Percentiles rank a stretch among this genome's conserved stretches.
These are phyloP conservation scores for Nasonia giraulti DNA, from an alignment of 1,140 invertebrate genomes.

Conservation along the genomic window DNA sequence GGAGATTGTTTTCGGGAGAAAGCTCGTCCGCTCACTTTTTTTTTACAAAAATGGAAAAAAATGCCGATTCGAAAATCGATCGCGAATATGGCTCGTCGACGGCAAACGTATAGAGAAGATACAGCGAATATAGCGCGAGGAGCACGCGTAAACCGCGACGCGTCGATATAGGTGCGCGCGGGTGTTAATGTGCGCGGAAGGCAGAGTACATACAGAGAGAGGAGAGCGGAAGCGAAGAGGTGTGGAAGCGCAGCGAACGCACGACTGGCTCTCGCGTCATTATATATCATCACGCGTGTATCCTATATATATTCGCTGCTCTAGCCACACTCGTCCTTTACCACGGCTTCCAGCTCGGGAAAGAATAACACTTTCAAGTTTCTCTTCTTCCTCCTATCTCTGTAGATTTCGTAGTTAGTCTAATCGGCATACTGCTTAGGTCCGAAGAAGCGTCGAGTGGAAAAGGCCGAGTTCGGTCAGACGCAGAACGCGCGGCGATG, in stretches of 20 bases:
- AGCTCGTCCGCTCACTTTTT: no score
- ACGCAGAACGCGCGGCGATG: no score
- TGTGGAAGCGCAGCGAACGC: constrained; percentile 9
- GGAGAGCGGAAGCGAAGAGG: constrained; percentile 15
- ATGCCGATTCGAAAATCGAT: neutral
- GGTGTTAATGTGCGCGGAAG: constrained; percentile 19
- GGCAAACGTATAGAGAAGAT: no score
- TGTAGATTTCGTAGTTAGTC: no score
- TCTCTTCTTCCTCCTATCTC: no score
- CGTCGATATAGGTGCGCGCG: neutral
- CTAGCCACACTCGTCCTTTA: neutral
- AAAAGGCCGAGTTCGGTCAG: neutral
- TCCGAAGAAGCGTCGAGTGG: neutral
- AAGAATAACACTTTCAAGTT: no score
- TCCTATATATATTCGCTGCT: no score
- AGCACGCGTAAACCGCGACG: neutral
- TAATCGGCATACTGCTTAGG: no score
- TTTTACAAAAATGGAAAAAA: neutral
- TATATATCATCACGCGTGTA: constrained; percentile 19
- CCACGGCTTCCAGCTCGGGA: no score
- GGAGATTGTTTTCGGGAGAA: neutral
- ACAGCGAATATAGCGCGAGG: neutral
- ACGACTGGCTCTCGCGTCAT: constrained; percentile 5
- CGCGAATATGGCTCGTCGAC: no score
- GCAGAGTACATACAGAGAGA: neutral